Conservation (phyloP, 2,888 invertebrate species). For the Podotricha telesiphe region DNA sequence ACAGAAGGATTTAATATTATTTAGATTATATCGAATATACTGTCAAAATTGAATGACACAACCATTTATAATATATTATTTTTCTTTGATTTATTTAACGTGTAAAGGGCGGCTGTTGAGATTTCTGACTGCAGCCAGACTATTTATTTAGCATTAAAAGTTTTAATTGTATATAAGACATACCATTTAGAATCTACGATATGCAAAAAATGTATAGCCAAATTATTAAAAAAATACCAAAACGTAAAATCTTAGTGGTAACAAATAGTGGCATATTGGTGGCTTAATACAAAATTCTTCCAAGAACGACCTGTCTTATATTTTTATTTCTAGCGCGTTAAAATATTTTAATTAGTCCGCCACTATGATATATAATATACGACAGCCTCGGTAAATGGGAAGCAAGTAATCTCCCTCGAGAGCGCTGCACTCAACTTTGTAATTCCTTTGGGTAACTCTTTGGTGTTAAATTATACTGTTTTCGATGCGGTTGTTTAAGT, state of each 20-base stretch:
- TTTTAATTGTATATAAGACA: not conserved
- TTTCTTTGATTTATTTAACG: too few relatives aligned
- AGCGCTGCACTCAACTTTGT: constrained; percentile 51
- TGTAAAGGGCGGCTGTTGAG: too few relatives aligned
- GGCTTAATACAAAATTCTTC: not conserved
- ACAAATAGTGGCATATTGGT: too few relatives aligned
- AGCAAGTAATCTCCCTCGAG: constrained; percentile 32
- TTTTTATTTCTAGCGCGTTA: constrained; percentile 3
- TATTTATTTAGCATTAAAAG: too few relatives aligned
- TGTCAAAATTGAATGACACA: too few relatives aligned
- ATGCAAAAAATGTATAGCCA: too few relatives aligned
- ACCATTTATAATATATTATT: too few relatives aligned
- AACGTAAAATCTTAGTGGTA: too few relatives aligned
- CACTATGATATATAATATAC: constrained; percentile 23
- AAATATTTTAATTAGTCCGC: constrained; percentile 18
- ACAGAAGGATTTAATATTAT: not conserved
- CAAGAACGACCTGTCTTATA: not conserved
- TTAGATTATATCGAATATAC: too few relatives aligned
- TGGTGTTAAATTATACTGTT: constrained; percentile 36
- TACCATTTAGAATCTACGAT: too few relatives aligned
- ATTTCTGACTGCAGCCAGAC: too few relatives aligned
- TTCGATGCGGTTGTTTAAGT: constrained; percentile 16
- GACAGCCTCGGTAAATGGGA: constrained; percentile 23
- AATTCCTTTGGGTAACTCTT: constrained; percentile 30
- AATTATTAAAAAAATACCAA: too few relatives aligned